Percentiles rank a stretch among this genome's conserved stretches.
Conservation (phyloP, 2,113 vertebrate genomes). For the Brachypodius melanocephalos region DNA sequence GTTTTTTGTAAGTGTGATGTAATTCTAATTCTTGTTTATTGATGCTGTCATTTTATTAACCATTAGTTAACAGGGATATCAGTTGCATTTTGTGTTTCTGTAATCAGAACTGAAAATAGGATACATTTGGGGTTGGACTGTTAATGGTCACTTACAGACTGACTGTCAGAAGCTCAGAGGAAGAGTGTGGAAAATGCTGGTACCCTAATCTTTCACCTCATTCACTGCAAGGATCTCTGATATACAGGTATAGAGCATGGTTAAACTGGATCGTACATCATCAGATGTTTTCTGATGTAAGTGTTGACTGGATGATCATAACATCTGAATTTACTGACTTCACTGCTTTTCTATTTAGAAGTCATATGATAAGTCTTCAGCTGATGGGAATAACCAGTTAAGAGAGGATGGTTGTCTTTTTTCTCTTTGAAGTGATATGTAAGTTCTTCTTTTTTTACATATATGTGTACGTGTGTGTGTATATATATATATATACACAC, state of each 20-base stretch:
- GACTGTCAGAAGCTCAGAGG: neutral
- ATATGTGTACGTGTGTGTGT: too few species aligned
- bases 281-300: neutral
- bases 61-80: neutral
- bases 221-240: neutral
- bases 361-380: neutral
- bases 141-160: neutral
- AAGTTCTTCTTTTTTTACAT: neutral
- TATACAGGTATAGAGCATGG: neutral
- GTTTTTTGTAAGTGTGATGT: neutral
- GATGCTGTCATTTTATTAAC: neutral
- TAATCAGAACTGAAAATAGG: neutral
- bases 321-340: neutral
- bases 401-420: neutral
- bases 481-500: neutral
- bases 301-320: neutral
- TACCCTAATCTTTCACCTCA: neutral
- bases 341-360: neutral
- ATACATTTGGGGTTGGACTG: neutral
- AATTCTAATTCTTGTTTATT: neutral
- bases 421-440: neutral
- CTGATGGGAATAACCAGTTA: neutral
- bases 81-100: neutral
- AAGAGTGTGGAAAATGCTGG: neutral
- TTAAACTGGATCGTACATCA: neutral